Base-by-base conservation (phyloP, 2,113 vertebrate genomes). In the Okapia johnstoni region DNA sequence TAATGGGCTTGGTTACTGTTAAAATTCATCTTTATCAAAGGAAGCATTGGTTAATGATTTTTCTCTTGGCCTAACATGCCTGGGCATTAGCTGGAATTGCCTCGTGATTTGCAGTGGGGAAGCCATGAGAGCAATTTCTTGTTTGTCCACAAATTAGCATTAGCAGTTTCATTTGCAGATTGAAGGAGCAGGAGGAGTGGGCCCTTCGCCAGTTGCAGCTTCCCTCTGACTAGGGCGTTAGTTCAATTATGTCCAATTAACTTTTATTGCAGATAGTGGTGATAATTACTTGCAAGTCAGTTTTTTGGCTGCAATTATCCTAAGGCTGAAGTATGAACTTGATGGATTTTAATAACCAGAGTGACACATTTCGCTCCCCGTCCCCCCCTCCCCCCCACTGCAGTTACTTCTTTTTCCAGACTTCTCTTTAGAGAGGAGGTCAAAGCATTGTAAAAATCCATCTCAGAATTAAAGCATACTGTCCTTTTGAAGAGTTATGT, bases 201-300 rank as follows among this genome's bases (percentile, higher is more conserved):
- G 98, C 98, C 98, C 57, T 98, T 98, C 92, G 98, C 98, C 98
- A 99, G 98, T 98, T 98, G 96, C 97, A 98, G 98, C 97, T 98
- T 99, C 97, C 97, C 98, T 98, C 98, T 93, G 91, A 98, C 98
- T 98, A 98, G 98, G 98, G 98, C 97, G 89, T 98, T 98, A 98
- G 98, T 99, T 99, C 99, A 99, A 97, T 99, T 99, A 99, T 98
- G 98, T 98, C 98, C 98, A 99, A 98, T 99, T 99, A 99, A 98
- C 98, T 99, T 98, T 98, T 99, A 99, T 99, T 99, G 98, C 98
- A 98, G 98, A 98, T 98, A 99, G 98, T 97, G 93, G 96, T 98
- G 98, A 98, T 99, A 99, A 99, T 99, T 99, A 98, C 98, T 98
- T 98, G 97, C 97, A 97, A 98, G 98, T 98, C 98, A 98, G 98